Evolutionary conservation across 1,140 invertebrate species (phyloP), one percentile per base, ranked within the genome.

Genomic region (Maniola jurtina): DNA sequence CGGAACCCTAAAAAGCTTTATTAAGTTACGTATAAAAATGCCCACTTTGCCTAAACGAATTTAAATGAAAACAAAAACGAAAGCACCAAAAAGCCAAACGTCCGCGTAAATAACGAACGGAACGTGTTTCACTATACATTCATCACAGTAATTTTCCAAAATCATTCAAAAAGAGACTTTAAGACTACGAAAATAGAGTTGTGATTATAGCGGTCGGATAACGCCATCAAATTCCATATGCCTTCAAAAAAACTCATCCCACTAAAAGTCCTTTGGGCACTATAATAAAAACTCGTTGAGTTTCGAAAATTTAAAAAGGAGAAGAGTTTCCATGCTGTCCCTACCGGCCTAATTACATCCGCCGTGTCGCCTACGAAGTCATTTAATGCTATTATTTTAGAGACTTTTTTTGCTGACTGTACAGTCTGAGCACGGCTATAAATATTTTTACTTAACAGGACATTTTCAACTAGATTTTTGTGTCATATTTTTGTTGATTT

Each of bases 291-390:
- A 72, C 66, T 63, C 60, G 61, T 50, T 60, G 54, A 15, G 47
- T 45, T 48, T 67, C 66, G 68, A 73, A 76, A 72, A 71, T 68
- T 73, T 55, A 64, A 76, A 72, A 72, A 61, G 57, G 54, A 62
- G 14, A 25, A 66, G 61, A 50, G 66, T 60, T 68, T 66, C 64
- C 68, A 56, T 67, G 64, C 67, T 68, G 58, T 70, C 72, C 64
- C 68, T 69, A 64, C 67, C 75, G 68, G 68, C 61, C 70, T 77
- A 77, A 77, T 77, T 77, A 72, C 68, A 64, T 73, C 72, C 75
- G 72, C 67, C 60, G 66, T 75, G 74, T 71, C 74, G 73, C 74
- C 66, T 70, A 55, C 69, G 56, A 66, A 62, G 70, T 64, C 72
- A 64, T 74, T 77, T 72, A 69, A 57, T 62, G 66, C 73, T 74